Conservation (phyloP, 2,888 invertebrate species). For the Unio pictorum region DNA sequence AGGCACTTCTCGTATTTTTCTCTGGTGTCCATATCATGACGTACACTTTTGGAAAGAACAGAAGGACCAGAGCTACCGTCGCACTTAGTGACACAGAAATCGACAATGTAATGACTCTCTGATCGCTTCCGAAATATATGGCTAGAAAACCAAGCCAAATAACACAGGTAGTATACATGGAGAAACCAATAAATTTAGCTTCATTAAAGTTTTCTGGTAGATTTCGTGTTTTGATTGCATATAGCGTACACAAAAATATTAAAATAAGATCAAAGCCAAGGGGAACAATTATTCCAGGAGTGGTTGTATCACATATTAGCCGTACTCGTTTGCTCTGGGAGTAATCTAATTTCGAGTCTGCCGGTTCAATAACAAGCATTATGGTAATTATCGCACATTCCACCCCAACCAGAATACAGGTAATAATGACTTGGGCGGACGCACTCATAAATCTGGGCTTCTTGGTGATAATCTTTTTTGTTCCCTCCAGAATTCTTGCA, state of each 20-base stretch:
- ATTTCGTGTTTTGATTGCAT: constrained; percentile 85
- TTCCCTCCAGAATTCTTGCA: constrained; percentile 96
- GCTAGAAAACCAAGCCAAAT: constrained; percentile 99
- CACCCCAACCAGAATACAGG: constrained; percentile 87
- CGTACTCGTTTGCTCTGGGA: constrained; percentile 74
- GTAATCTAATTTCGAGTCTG: constrained; percentile 74
- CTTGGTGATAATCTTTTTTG: constrained; percentile 90
- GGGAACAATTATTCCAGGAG: constrained; percentile 82
- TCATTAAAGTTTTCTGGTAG: constrained; percentile 98
- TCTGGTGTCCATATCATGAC: constrained; percentile 83
- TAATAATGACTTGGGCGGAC: constrained; percentile 79
- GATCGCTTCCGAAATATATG: constrained; percentile 89
- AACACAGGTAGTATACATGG: constrained; percentile 97
- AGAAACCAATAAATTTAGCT: constrained; percentile 85
- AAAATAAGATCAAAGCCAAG: constrained; percentile 82
- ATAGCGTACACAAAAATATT: constrained; percentile 89
- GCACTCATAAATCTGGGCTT: constrained; percentile 88
- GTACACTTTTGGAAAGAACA: constrained; percentile 85
- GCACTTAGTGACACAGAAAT: constrained; percentile 84
- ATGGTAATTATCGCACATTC: constrained; percentile 83
- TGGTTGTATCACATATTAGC: constrained; percentile 79
- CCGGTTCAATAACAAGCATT: constrained; percentile 78
- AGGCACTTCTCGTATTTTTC: constrained; percentile 83
- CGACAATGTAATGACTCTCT: constrained; percentile 77
- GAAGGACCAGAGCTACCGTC: constrained; percentile 80